A percentile compares a stretch with the other conserved stretches of the same genome.
These are phyloP conservation scores for Paralichthys olivaceus DNA, from an alignment of 2,113 vertebrate genomes.

Conservation along the genomic window DNA sequence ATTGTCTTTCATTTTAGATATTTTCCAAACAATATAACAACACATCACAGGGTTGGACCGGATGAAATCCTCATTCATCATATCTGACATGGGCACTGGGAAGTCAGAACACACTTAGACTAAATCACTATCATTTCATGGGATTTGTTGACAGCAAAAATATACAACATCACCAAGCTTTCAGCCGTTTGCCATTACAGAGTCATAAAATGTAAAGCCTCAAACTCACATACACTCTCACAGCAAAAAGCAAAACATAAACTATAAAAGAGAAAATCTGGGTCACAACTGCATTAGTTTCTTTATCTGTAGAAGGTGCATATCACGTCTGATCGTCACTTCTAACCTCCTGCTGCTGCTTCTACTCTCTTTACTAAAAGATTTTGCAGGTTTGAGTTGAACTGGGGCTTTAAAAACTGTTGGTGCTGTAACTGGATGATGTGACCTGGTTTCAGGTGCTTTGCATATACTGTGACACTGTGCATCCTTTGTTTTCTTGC, in stretches of 20 bases:
- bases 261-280: not conserved
- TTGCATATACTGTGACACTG: not conserved
- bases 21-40: not conserved
- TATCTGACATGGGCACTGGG: not conserved
- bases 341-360: slow-evolving; percentile 6
- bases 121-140: slow-evolving; percentile 4
- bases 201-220: slow-evolving; percentile 16
- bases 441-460: not conserved
- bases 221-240: too few relatives aligned
- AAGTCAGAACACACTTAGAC: not conserved
- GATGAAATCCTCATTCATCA: slow-evolving; percentile 6
- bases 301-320: not conserved
- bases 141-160: slow-evolving; percentile 9
- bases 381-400: not conserved
- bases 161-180: not conserved
- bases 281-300: not conserved
- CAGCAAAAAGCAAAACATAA: not conserved
- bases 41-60: not conserved
- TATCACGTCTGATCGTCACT: not conserved
- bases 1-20: too few relatives aligned
- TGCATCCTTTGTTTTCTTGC: slow-evolving; percentile 23
- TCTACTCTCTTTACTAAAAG: not conserved
- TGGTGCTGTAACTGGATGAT: not conserved
- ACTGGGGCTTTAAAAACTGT: not conserved
- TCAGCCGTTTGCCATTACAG: not conserved